Conservation (phyloP, 2,113 vertebrate species). For the Gyps fulvus region DNA sequence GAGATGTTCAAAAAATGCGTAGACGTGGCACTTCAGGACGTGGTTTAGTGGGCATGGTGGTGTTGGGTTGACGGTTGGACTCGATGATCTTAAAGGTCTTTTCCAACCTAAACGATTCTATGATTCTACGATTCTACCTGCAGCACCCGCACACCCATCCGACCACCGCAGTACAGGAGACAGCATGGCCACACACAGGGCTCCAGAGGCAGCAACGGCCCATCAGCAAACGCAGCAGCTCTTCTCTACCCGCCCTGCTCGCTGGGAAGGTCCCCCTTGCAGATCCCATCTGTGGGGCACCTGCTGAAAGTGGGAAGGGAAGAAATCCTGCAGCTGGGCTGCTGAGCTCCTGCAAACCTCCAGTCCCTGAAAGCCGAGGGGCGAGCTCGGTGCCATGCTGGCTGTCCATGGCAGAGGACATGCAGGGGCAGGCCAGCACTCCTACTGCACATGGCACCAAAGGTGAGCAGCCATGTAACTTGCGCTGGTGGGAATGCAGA, state of each 20-base stretch:
- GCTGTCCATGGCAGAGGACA: background rate
- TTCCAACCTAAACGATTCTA: too few relatives aligned
- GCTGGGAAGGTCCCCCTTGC: background rate
- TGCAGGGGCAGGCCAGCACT: background rate
- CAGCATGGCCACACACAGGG: background rate
- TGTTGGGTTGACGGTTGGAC: too few relatives aligned
- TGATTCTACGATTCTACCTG: background rate
- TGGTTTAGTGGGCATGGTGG: too few relatives aligned
- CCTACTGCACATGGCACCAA: background rate
- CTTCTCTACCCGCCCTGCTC: fast-evolving
- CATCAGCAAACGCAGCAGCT: fast-evolving
- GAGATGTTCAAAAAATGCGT: too few relatives aligned
- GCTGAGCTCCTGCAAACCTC: background rate
- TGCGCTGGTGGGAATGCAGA: background rate
- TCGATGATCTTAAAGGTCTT: too few relatives aligned
- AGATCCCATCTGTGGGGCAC: fast-evolving
- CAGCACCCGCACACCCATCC: fast-evolving
- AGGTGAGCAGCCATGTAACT: background rate
- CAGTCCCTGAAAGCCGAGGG: background rate
- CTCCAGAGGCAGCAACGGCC: fast-evolving
- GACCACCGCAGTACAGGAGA: background rate
- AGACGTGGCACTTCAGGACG: too few relatives aligned
- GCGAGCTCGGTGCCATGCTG: fast-evolving
- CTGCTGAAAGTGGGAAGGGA: background rate
- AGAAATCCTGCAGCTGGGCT: fast-evolving